Evolutionary conservation across 2,797 vertebrate genomes (phyloP).

Genomic region (Sebastes minor): DNA sequence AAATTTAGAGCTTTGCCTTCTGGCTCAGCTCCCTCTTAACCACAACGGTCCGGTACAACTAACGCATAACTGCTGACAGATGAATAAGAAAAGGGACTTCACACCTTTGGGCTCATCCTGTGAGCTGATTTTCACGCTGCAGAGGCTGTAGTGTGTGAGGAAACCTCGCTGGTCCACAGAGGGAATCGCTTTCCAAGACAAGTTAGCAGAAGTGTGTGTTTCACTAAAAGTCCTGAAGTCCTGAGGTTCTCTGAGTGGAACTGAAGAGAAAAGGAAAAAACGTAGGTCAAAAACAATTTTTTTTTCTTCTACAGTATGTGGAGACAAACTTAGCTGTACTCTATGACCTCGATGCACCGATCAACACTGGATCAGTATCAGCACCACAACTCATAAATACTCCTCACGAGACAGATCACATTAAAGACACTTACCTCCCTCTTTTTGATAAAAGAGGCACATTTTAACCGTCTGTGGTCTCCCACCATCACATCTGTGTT

Average conservation of each 20-base stretch:
- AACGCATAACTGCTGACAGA: not conserved
- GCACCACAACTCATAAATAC: not conserved
- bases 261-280: conserved; percentile 44
- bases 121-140: conserved; percentile 40
- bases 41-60: no score
- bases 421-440: conserved; percentile 64
- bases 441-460: conserved; percentile 67
- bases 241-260: conserved; percentile 48
- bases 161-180: conserved; percentile 53
- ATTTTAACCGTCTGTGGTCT: conserved; percentile 49
- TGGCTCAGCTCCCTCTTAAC: no score
- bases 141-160: conserved; percentile 71
- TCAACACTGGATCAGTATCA: not conserved
- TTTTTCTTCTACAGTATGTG: not conserved
- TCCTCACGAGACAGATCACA: not conserved
- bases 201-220: conserved; percentile 33
- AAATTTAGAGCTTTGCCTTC: no score
- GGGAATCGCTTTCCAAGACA: conserved; percentile 72
- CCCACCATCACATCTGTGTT: conserved; percentile 46
- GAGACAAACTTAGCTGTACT: not conserved
- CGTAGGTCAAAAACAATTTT: not conserved
- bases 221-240: conserved; percentile 3
- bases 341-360: not conserved
- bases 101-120: conserved; percentile 22
- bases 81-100: not conserved